Evolutionary conservation across 2,797 vertebrate species (phyloP).

Genomic region (Scolopax bukidnonensis): DNA sequence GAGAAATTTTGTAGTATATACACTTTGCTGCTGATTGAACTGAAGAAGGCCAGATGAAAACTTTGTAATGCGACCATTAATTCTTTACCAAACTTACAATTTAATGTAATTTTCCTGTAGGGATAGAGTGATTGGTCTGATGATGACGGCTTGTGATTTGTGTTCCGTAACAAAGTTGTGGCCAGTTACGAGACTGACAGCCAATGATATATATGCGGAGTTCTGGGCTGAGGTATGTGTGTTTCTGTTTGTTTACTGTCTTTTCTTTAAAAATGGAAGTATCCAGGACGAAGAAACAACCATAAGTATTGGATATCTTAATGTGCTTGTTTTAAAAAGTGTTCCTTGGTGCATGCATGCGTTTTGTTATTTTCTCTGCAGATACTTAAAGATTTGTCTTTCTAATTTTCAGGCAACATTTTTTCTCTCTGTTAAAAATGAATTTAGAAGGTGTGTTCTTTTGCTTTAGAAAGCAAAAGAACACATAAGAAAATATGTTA

Average conservation of each 20-base stretch:
- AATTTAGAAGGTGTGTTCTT: background rate
- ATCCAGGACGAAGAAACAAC: background rate
- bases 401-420: background rate
- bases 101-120: conserved; percentile 76
- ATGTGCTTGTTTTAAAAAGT: background rate
- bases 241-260: background rate
- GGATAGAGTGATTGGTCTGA: conserved; percentile 96
- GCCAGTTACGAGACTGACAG: conserved; percentile 92
- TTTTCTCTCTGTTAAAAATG: background rate
- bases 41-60: background rate
- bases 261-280: background rate
- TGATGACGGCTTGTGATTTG: conserved; percentile 99
- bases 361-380: background rate
- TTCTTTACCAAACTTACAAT: background rate
- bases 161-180: conserved; percentile 98
- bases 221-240: conserved; percentile 96
- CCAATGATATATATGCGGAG: conserved; percentile 97
- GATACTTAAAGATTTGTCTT: background rate
- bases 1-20: background rate
- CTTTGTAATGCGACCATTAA: background rate
- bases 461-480: background rate
- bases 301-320: background rate
- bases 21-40: background rate
- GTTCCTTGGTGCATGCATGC: background rate
- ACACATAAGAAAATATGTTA: background rate